Percentiles rank a stretch among this genome's conserved stretches.
Conservation (phyloP, 2,797 vertebrate genomes). For the Chaetodon trifasciatus region DNA sequence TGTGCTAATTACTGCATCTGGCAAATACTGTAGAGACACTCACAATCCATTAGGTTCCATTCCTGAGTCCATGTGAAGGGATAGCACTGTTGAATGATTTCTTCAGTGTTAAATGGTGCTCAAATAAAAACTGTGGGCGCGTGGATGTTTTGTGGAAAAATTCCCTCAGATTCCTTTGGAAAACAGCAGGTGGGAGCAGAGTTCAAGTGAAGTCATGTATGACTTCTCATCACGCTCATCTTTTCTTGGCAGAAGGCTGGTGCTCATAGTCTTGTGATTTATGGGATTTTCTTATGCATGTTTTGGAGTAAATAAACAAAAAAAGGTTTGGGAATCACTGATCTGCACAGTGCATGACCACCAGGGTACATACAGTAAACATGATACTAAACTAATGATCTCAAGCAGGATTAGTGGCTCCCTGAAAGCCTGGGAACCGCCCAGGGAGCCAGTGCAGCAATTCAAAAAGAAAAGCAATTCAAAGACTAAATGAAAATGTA, state of each 20-base stretch:
- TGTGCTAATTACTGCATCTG: conserved; percentile 77
- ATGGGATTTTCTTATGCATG: neutral
- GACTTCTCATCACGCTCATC: neutral
- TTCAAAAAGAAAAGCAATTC: conserved; percentile 34
- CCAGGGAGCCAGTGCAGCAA: conserved; percentile 13
- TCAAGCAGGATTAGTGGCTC: conserved; percentile 18
- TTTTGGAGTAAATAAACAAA: neutral
- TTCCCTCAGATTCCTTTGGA: neutral
- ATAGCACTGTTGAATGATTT: neutral
- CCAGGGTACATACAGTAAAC: neutral
- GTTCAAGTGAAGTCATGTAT: conserved; percentile 44
- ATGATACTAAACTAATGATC: conserved; percentile 41
- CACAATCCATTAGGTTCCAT: conserved; percentile 68
- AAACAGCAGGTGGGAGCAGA: conserved; percentile 80
- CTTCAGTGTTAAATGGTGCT: neutral
- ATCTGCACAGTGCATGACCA: neutral
- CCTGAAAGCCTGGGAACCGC: conserved; percentile 21
- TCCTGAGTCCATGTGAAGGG: conserved; percentile 8
- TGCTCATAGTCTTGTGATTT: neutral
- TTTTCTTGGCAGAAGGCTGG: conserved; percentile 7
- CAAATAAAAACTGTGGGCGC: conserved; percentile 21
- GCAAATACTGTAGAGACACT: conserved; percentile 73
- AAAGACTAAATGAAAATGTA: conserved; percentile 61
- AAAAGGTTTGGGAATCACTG: neutral
- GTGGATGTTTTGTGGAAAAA: neutral